A percentile compares a stretch with the other conserved stretches of the same genome.
phyloP scores from a whole-genome alignment of 1,140 invertebrate genomes.

The Carposina sasakii region DNA sequence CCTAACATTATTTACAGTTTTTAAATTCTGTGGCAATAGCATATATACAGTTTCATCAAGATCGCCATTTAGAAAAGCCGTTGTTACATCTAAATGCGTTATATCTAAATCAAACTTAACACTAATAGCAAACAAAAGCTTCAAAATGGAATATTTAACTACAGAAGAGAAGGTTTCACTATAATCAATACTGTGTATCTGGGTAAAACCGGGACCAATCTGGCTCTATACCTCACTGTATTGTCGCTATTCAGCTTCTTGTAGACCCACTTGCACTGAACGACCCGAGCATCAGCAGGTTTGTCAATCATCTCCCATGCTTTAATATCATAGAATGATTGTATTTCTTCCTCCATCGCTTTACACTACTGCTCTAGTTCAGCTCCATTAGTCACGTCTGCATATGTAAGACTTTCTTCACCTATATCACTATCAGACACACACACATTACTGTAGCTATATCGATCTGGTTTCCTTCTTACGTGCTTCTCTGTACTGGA shows the following conservation, averaged over 20 bases:
- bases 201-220: neutral
- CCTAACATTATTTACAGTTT: neutral
- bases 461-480: neutral
- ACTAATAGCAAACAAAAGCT: conserved; percentile 24
- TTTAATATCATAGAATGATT: conserved; percentile 25
- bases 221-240: neutral
- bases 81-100: conserved; percentile 45
- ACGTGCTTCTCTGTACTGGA: neutral
- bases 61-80: conserved; percentile 47
- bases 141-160: conserved; percentile 11
- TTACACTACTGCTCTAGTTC: conserved; percentile 21
- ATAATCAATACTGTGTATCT: neutral
- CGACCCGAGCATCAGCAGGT: conserved; percentile 29
- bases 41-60: conserved; percentile 47
- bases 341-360: conserved; percentile 27
- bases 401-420: neutral
- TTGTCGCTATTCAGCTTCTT: conserved; percentile 26
- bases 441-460: conserved; percentile 2
- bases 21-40: conserved; percentile 20
- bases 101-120: conserved; percentile 29
- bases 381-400: conserved; percentile 22
- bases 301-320: conserved; percentile 35
- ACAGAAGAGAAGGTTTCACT: conserved; percentile 24
- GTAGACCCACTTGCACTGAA: conserved; percentile 45
- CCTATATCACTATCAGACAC: neutral